Evolutionary conservation across 2,113 vertebrate genomes (phyloP).

Genomic region (Ptilorrhoa leucosticta): DNA sequence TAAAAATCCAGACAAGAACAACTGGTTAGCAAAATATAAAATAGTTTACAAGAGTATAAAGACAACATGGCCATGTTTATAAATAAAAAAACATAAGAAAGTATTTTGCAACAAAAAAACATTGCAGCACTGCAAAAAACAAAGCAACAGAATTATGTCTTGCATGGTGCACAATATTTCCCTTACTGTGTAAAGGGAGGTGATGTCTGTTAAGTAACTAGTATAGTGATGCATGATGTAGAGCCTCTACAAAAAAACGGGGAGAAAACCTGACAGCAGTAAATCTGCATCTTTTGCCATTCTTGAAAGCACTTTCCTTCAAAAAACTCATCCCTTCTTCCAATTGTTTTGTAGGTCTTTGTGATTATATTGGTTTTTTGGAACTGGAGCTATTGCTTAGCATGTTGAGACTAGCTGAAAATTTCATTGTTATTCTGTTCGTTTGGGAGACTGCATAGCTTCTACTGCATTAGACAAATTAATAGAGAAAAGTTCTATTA

Average conservation of each 20-base stretch:
- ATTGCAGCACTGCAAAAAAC: no score
- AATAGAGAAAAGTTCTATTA: not conserved
- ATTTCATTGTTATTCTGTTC: not conserved
- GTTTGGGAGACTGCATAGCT: not conserved
- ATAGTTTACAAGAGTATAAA: no score
- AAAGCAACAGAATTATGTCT: not conserved
- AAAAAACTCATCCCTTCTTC: not conserved
- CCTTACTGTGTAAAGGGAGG: not conserved
- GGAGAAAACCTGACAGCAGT: not conserved
- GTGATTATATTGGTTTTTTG: not conserved
- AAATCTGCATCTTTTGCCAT: not conserved
- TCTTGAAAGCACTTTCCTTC: not conserved
- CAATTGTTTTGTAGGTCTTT: not conserved
- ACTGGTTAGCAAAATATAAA: no score
- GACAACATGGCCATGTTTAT: no score
- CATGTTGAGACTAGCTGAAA: not conserved
- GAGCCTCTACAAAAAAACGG: not conserved
- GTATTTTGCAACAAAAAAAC: no score
- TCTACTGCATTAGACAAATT: not conserved
- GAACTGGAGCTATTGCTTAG: not conserved
- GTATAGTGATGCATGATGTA: not conserved
- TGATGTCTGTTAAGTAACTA: not conserved
- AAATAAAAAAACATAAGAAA: no score
- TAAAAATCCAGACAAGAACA: no score
- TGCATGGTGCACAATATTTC: not conserved